phyloP scores from a whole-genome alignment of 37 sponge, comb jelly and placozoan genomes.

The Petrosia ficiformis region DNA sequence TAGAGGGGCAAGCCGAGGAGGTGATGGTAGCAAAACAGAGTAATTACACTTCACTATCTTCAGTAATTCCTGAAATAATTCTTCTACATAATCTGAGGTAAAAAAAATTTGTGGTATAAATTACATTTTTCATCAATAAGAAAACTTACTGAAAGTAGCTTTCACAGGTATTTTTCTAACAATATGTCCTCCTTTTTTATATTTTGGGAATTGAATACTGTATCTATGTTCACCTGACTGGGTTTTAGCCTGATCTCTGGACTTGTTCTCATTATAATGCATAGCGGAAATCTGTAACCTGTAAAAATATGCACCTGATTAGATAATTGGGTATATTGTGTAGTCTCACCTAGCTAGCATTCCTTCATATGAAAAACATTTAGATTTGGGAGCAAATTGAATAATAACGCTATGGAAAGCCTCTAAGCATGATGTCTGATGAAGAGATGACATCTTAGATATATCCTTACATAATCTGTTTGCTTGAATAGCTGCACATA shows the following conservation, averaged over 20 bases:
- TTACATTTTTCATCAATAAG: not conserved
- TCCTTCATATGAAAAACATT: slow-evolving; percentile 51
- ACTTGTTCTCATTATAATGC: slow-evolving; percentile 10
- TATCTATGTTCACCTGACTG: slow-evolving; percentile 9
- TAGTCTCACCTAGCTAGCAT: slow-evolving; percentile 15
- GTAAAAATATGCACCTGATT: not conserved
- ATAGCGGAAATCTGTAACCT: slow-evolving; percentile 9
- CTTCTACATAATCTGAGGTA: slow-evolving; percentile 9
- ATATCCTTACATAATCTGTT: slow-evolving; percentile 25
- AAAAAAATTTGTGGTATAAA: not conserved
- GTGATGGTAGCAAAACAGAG: not conserved
- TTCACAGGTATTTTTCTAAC: not conserved
- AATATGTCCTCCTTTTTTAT: slow-evolving; percentile 11
- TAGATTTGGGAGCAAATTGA: slow-evolving; percentile 63
- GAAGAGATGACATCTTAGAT: slow-evolving; percentile 19
- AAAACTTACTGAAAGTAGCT: slow-evolving; percentile 5
- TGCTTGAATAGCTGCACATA: slow-evolving; percentile 13
- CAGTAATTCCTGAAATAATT: not conserved
- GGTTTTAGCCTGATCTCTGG: slow-evolving; percentile 3
- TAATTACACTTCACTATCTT: not conserved
- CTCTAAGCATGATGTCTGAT: slow-evolving; percentile 61
- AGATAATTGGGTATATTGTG: not conserved
- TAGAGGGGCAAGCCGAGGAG: not conserved
- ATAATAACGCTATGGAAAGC: slow-evolving; percentile 56
- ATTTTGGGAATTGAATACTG: slow-evolving; percentile 2